Evolutionary conservation across 2,113 vertebrate genomes (phyloP).

Genomic region (Daboia siamensis): DNA sequence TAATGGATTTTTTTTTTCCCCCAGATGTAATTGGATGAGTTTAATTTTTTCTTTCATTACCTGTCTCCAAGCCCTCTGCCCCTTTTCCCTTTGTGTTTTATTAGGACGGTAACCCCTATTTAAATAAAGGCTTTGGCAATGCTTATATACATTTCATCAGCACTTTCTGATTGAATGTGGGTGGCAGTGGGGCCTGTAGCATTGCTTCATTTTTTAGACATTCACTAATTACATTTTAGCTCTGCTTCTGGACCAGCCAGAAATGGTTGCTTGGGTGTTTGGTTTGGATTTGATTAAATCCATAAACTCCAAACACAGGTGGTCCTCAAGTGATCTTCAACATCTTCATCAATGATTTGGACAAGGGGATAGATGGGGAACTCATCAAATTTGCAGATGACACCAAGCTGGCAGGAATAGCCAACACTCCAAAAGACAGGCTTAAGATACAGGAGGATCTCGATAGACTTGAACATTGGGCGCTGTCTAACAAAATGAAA

Average conservation of each 20-base stretch:
- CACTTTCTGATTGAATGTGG: constrained; percentile 79
- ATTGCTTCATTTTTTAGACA: constrained; percentile 56
- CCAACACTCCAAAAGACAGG: too few relatives aligned
- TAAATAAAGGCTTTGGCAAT: constrained; percentile 84
- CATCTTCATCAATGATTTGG: too few relatives aligned
- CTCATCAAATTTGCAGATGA: too few relatives aligned
- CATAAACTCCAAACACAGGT: constrained; percentile 49
- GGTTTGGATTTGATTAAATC: constrained; percentile 39
- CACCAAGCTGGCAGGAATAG: too few relatives aligned
- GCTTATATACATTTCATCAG: constrained; percentile 81
- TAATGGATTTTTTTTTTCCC: constrained; percentile 79
- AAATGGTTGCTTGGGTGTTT: constrained; percentile 24
- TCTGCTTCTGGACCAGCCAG: constrained; percentile 52
- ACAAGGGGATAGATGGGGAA: too few relatives aligned
- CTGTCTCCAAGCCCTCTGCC: constrained; percentile 80
- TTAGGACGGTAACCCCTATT: constrained; percentile 86
- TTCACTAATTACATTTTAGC: constrained; percentile 76
- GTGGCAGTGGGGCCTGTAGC: constrained; percentile 64
- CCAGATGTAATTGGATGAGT: constrained; percentile 86
- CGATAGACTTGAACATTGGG: too few relatives aligned
- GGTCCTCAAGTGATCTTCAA: too few relatives aligned
- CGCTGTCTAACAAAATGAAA: too few relatives aligned
- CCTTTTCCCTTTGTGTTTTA: constrained; percentile 84
- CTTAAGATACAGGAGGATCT: too few relatives aligned
- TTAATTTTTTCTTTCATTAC: constrained; percentile 89